Evolutionary conservation across 1,140 invertebrate species (phyloP).

Genomic region (Idris sp.): DNA sequence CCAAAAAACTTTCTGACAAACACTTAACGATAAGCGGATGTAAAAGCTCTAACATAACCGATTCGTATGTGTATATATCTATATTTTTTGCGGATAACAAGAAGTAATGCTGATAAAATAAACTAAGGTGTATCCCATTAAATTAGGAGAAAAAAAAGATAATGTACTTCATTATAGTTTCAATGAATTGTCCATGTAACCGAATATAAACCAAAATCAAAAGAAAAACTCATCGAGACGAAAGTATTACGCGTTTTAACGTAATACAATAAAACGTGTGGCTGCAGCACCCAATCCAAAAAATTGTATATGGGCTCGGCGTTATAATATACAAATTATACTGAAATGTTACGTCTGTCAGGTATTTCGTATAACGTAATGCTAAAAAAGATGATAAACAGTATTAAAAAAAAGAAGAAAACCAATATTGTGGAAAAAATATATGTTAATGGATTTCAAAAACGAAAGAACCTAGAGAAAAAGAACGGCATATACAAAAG

Average conservation of each 20-base stretch:
- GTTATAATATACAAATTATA: slow-evolving; percentile 57
- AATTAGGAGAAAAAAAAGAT: slow-evolving; percentile 9
- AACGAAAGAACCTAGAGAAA: slow-evolving; percentile 3
- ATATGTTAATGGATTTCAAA: slow-evolving; percentile 34
- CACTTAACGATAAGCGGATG: slow-evolving; percentile 15
- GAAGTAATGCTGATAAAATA: slow-evolving; percentile 7
- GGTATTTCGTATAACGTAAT: slow-evolving; percentile 52
- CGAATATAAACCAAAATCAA: slow-evolving; percentile 13
- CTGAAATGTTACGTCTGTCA: slow-evolving; percentile 57
- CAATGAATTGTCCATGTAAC: slow-evolving; percentile 39
- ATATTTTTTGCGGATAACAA: slow-evolving; percentile 43
- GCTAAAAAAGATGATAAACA: slow-evolving; percentile 51
- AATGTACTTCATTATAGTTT: slow-evolving; percentile 43
- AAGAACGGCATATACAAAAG: slow-evolving; percentile 5
- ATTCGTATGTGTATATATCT: slow-evolving; percentile 35
- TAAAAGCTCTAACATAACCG: slow-evolving; percentile 24
- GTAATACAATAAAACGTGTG: slow-evolving; percentile 32
- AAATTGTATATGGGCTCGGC: slow-evolving; percentile 36
- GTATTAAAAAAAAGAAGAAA: slow-evolving; percentile 45
- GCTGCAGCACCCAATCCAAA: slow-evolving; percentile 37
- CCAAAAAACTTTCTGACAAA: slow-evolving; percentile 28
- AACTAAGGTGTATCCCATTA: slow-evolving; percentile 17
- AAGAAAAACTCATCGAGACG: slow-evolving; percentile 44
- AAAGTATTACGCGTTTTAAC: slow-evolving; percentile 61
- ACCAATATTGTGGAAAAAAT: slow-evolving; percentile 29